Conservation (phyloP, 2,113 vertebrate genomes). For the Xenotilapia flavipinnis region DNA sequence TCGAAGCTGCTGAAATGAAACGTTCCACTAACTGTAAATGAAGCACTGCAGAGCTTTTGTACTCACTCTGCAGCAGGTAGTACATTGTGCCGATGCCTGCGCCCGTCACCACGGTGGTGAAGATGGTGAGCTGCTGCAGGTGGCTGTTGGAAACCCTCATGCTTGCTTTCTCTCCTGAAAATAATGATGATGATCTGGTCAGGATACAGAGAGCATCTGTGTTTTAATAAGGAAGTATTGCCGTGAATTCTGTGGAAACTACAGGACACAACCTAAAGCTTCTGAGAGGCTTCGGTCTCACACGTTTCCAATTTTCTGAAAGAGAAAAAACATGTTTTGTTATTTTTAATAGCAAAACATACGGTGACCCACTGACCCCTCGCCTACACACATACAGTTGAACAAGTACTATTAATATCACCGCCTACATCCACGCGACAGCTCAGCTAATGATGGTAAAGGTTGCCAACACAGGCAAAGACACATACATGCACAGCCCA, state of each 20-base stretch:
- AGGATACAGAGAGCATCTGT: neutral
- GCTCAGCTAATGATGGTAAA: accelerated
- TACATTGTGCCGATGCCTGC: neutral
- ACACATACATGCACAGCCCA: neutral
- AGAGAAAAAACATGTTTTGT: neutral
- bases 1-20: neutral
- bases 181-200: accelerated
- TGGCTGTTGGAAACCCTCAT: neutral
- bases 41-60: accelerated
- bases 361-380: neutral
- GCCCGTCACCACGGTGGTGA: neutral
- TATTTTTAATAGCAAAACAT: accelerated
- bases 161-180: neutral
- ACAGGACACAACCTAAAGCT: neutral
- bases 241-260: accelerated
- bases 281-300: neutral
- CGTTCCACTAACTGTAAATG: accelerated
- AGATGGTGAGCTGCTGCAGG: neutral
- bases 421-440: neutral
- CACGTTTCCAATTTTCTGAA: accelerated
- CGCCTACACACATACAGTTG: accelerated
- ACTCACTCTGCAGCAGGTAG: neutral
- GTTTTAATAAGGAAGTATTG: neutral
- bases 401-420: neutral
- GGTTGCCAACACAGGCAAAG: neutral